Evolutionary conservation across 2,888 invertebrate species (phyloP).

Genomic region (Drosophila testacea): DNA sequence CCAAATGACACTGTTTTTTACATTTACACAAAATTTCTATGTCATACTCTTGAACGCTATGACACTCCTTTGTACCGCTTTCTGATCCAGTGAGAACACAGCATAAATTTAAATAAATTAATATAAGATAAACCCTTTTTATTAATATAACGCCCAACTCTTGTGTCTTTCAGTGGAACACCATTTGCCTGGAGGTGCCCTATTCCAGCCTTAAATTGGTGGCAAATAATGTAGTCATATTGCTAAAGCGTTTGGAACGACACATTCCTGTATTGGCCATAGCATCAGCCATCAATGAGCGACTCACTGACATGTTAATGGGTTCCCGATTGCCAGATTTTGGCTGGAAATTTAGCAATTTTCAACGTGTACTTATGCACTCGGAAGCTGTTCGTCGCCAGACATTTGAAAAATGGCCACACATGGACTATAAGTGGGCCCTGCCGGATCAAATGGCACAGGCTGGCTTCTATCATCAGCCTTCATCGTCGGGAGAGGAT

Average conservation of each 20-base stretch:
- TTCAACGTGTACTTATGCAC: constrained; percentile 90
- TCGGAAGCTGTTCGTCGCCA: constrained; percentile 95
- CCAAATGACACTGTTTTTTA: too few species aligned
- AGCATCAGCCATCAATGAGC: constrained; percentile 95
- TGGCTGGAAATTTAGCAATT: constrained; percentile 83
- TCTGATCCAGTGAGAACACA: too few species aligned
- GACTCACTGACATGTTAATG: constrained; percentile 91
- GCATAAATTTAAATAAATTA: too few species aligned
- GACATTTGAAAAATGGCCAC: constrained; percentile 97
- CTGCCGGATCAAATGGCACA: constrained; percentile 98
- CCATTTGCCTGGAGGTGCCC: constrained; percentile 92
- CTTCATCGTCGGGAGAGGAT: constrained; percentile 95
- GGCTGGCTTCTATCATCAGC: constrained; percentile 98
- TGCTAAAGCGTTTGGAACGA: constrained; percentile 92
- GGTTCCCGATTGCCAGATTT: constrained; percentile 84
- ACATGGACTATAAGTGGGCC: constrained; percentile 99
- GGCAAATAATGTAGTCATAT: constrained; percentile 91
- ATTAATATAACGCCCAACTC: background rate
- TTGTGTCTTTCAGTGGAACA: constrained; percentile 91
- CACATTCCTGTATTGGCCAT: constrained; percentile 94
- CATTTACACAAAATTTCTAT: too few species aligned
- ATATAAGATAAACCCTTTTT: too few species aligned
- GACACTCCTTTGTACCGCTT: too few species aligned
- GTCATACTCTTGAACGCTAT: too few species aligned
- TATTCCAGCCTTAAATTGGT: constrained; percentile 92